Evolutionary conservation across 2,797 vertebrate genomes (phyloP).

Genomic region (Falco peregrinus): DNA sequence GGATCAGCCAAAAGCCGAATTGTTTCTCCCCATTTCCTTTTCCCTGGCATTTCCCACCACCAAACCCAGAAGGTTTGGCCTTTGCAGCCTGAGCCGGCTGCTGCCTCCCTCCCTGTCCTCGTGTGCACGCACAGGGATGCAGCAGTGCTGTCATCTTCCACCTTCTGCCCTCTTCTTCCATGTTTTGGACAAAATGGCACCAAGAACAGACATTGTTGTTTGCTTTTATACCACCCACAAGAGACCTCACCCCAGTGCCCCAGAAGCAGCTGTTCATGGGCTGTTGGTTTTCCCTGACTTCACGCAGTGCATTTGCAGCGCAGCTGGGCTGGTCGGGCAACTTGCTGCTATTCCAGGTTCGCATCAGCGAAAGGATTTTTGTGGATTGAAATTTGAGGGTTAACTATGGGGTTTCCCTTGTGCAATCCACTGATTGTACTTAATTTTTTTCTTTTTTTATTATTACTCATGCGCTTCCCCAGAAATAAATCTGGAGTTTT

Average conservation of each 20-base stretch:
- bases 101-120: not conserved
- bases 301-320: not conserved
- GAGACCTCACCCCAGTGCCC: not conserved
- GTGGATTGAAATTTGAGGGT: not conserved
- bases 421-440: not conserved
- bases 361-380: not conserved
- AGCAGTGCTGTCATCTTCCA: not conserved
- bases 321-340: accelerated
- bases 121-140: accelerated
- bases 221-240: not conserved
- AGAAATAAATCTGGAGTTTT: constrained; percentile 1
- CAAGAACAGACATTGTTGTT: not conserved
- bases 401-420: not conserved
- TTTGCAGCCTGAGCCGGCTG: not conserved
- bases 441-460: not conserved
- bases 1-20: not conserved
- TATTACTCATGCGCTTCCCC: not conserved
- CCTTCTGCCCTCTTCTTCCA: not conserved
- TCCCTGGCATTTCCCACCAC: not conserved
- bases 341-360: not conserved
- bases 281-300: not conserved
- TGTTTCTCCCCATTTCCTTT: not conserved
- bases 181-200: not conserved
- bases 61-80: not conserved
- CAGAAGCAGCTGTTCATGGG: not conserved